Evolutionary conservation across 1,140 invertebrate genomes (phyloP), one percentile per base, ranked within the genome.

Genomic region (Lepidurus arcticus): DNA sequence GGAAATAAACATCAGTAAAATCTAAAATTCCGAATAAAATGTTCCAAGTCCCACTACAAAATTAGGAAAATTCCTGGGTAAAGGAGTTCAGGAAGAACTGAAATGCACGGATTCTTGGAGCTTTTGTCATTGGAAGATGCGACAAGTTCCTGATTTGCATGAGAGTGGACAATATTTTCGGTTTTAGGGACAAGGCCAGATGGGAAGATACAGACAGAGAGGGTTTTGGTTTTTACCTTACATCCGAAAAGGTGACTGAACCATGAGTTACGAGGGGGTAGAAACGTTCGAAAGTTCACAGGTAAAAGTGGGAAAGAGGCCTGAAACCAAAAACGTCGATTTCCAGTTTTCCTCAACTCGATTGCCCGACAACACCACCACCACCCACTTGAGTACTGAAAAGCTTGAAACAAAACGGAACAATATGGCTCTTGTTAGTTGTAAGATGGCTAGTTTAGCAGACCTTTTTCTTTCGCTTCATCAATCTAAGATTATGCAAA

Each of bases 71-170:
- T 34, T 34, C 34, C 34, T 34, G 34, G 45, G 16, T 11, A 47
- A 47, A 47, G 45, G 16, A 47, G 10, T 47, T 47, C 45, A 47
- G 45, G 10, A 47, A 47, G 16, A 0, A 47, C 45, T 47, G 45
- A 47, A 10, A 9, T 34, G 34, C 34, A 34, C 34, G 34, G 34
- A 34, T 34, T 34, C 34, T 4, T 34, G 3, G 34, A 34, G 34
- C 34, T 34, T 34, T 34, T 34, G 3, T 34, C 34, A 34, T 4
- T 34, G 10, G 45, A 47, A 47, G 16, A 47, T 21, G 53, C 53
- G 53, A 65, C 53, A 65, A n/a, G 53, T 65, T 65, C 53, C 13
- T 21, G 53, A n/a, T 65, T 65, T 65, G 53, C 53, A 16, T 65
- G 16, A 21, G 21, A 9, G 13, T 16, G 16, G 13, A 21, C 6